Conservation (phyloP, 2,888 invertebrate species). For the Parapristionchus giblindavisi region DNA sequence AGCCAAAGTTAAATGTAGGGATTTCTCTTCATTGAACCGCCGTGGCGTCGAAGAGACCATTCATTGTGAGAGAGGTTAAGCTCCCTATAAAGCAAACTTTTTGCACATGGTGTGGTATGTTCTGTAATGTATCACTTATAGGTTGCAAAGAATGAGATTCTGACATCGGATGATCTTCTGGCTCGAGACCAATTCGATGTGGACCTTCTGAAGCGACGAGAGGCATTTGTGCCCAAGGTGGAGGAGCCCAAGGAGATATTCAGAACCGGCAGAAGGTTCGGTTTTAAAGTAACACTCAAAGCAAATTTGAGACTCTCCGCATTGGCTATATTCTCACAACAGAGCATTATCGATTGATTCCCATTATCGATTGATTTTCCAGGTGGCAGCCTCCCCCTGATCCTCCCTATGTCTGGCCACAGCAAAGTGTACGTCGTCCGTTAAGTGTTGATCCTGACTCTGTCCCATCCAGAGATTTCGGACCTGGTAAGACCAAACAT, state of each 20-base stretch:
- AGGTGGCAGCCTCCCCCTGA: conserved; percentile 70
- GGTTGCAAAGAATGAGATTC: conserved; percentile 66
- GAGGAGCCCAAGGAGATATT: conserved; percentile 57
- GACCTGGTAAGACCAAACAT: conserved; percentile 48
- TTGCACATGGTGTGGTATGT: too few species aligned
- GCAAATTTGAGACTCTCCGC: too few species aligned
- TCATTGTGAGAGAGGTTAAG: too few species aligned
- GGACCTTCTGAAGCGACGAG: conserved; percentile 65
- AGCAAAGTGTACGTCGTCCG: conserved; percentile 49
- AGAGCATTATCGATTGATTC: too few species aligned
- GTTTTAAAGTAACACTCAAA: not conserved
- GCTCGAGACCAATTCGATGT: conserved; percentile 66
- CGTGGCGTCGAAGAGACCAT: too few species aligned
- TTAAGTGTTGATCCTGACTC: conserved; percentile 55
- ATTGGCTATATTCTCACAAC: too few species aligned
- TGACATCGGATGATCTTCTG: conserved; percentile 66
- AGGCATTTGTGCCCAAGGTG: conserved; percentile 67
- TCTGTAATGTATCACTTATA: too few species aligned
- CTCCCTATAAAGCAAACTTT: too few species aligned
- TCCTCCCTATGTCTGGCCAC: conserved; percentile 63
- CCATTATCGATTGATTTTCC: too few species aligned
- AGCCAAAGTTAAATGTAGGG: too few species aligned
- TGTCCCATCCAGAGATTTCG: conserved; percentile 49
- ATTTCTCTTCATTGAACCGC: too few species aligned
- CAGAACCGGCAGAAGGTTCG: conserved; percentile 51